These are phyloP conservation scores for Microcebus tavaratra DNA, from an alignment of 2,113 vertebrate species.

Conservation along the genomic window DNA sequence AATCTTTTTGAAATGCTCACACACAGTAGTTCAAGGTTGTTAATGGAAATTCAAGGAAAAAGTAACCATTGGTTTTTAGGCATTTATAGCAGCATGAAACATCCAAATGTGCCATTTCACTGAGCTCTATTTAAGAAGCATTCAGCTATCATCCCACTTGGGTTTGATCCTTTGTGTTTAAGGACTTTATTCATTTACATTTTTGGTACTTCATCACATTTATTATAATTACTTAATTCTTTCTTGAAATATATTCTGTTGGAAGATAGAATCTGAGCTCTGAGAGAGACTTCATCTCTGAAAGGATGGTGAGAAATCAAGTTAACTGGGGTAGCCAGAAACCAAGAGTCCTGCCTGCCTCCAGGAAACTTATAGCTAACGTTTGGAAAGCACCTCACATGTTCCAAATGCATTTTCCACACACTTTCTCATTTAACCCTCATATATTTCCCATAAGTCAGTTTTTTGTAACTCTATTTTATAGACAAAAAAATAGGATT, in stretches of 20 bases:
- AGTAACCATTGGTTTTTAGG: not conserved
- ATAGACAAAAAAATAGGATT: not conserved
- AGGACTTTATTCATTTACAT: not conserved
- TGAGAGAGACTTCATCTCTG: not conserved
- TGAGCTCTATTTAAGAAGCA: not conserved
- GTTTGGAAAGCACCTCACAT: not conserved
- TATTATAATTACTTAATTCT: not conserved
- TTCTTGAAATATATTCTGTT: not conserved
- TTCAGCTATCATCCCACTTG: not conserved
- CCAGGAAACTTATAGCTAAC: not conserved
- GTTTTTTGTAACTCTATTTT: not conserved
- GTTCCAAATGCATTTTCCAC: not conserved
- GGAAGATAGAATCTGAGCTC: not conserved
- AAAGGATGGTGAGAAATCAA: not conserved
- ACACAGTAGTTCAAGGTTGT: not conserved
- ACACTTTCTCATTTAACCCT: not conserved
- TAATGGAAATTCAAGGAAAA: not conserved
- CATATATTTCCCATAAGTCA: not conserved
- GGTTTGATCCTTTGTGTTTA: not conserved
- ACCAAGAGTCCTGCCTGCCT: not conserved
- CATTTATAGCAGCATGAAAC: not conserved
- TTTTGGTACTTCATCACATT: not conserved
- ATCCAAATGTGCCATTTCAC: not conserved
- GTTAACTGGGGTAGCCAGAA: not conserved
- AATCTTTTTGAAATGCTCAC: not conserved